These are phyloP conservation scores for Nansenia antarctica DNA, from an alignment of 2,113 vertebrate genomes.

Conservation along the genomic window DNA sequence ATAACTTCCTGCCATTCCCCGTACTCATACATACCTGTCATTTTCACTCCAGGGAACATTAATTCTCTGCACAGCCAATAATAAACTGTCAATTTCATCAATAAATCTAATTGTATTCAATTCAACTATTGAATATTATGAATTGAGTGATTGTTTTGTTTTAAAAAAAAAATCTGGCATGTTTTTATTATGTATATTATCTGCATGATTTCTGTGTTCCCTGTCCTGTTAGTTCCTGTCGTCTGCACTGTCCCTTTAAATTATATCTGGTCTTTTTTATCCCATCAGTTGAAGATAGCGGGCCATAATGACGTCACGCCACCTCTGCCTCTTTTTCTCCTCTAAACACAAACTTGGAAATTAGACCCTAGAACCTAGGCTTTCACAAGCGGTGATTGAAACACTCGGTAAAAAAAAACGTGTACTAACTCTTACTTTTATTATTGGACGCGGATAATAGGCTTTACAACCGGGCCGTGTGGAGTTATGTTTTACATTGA, in stretches of 20 bases:
- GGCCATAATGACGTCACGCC: conserved; percentile 54
- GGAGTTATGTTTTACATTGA: conserved; percentile 14
- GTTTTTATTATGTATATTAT: too few relatives aligned
- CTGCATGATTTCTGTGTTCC: too few relatives aligned
- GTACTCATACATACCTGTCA: too few relatives aligned
- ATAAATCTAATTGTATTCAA: too few relatives aligned
- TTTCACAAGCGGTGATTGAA: neutral
- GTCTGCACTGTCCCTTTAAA: conserved; percentile 64
- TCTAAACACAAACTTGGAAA: conserved; percentile 27
- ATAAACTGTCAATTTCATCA: too few relatives aligned
- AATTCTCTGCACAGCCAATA: too few relatives aligned
- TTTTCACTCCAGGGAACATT: too few relatives aligned
- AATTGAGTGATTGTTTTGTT: neutral
- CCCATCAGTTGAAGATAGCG: conserved; percentile 38
- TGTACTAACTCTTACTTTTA: neutral
- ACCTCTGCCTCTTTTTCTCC: conserved; percentile 18
- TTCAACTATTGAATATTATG: too few relatives aligned
- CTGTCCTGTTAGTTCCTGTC: too few relatives aligned
- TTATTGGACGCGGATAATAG: neutral
- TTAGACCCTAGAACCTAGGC: neutral
- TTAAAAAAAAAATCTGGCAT: too few relatives aligned
- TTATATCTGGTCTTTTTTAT: conserved; percentile 1
- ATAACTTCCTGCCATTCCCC: neutral
- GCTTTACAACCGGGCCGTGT: neutral
- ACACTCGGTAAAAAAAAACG: neutral